Base-by-base conservation (phyloP, 1,140 invertebrate species). In the Acyrthosiphon pisum region DNA sequence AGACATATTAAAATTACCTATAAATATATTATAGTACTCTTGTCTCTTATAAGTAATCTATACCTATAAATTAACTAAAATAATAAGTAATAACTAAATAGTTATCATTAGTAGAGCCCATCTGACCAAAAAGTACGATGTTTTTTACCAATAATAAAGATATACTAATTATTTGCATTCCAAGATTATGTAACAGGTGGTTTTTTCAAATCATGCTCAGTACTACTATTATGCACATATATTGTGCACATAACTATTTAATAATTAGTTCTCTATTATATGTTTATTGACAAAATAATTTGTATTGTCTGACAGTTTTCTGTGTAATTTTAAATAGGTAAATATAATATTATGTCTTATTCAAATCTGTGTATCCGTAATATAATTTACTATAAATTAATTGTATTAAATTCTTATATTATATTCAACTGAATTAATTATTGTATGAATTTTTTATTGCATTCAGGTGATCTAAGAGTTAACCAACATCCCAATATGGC, bases 401-500 rank as follows among this genome's bases (percentile, higher is more conserved):
- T 68, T n/a, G 14, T n/a, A 68, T 18, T n/a, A 6, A n/a, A 68
- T 14, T 68, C 30, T 53, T 3, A 22, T 53, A 22, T 53, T 53
- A 22, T 53, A 53, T 53, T 53, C 20, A 53, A 23, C 20, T 53
- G 20, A 7, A 22, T 53, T 50, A 50, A 26, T 68, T n/a, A 11
- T 14, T 14, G 14, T 18, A 6, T 76, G n/a, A n/a, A 76, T 6
- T 76, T 9, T 20, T 18, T 0, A 35, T n/a, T n/a, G 3, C 8
- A n/a, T n/a, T n/a, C 60, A 96, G 97, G 97, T 2, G 98, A 98
- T 95, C 96, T 96, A 0, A 96, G 98, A 68, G 97, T 97, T 2
- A 98, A 98, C 95, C 97, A 98, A 95, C 97, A 98, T 94, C 97
- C 98, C n/a, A 98, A 97, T 0, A 95, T 99, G 20, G 97, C 97